Evolutionary conservation across 2,113 vertebrate species (phyloP).

Genomic region (Circaetus cinerascens): DNA sequence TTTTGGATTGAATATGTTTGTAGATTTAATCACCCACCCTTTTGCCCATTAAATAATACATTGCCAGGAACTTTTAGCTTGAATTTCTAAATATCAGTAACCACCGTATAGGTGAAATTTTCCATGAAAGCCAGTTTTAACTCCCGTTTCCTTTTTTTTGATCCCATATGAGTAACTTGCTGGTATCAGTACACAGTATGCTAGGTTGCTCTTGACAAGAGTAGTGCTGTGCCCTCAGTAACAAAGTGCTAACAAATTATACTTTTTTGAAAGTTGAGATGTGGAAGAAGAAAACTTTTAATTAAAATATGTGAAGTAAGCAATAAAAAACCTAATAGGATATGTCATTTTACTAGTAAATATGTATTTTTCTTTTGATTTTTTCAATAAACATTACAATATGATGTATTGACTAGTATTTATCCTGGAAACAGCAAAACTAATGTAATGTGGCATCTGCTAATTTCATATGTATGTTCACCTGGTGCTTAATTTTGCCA

Average conservation of each 20-base stretch:
- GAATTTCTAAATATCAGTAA: not conserved
- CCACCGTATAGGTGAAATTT: not conserved
- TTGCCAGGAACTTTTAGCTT: not conserved
- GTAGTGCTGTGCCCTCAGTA: not conserved
- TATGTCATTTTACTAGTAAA: conserved; percentile 6
- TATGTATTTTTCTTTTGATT: not conserved
- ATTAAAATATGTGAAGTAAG: conserved; percentile 2
- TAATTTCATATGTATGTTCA: not conserved
- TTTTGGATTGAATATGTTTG: not conserved
- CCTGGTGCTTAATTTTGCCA: conserved; percentile 23
- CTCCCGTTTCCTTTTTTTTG: not conserved
- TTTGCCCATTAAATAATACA: not conserved
- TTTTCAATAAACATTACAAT: not conserved
- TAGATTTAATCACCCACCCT: not conserved
- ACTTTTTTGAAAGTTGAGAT: not conserved
- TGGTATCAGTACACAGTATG: not conserved
- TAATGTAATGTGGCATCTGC: not conserved
- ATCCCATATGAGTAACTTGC: not conserved
- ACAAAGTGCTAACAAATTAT: not conserved
- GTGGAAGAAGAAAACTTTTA: not conserved
- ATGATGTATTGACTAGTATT: not conserved
- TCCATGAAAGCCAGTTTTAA: not conserved
- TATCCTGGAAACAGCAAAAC: not conserved
- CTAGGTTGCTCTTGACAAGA: not conserved
- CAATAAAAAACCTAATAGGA: not conserved